Conservation (phyloP, 2,888 invertebrate species). For the Hetaerina titia region DNA sequence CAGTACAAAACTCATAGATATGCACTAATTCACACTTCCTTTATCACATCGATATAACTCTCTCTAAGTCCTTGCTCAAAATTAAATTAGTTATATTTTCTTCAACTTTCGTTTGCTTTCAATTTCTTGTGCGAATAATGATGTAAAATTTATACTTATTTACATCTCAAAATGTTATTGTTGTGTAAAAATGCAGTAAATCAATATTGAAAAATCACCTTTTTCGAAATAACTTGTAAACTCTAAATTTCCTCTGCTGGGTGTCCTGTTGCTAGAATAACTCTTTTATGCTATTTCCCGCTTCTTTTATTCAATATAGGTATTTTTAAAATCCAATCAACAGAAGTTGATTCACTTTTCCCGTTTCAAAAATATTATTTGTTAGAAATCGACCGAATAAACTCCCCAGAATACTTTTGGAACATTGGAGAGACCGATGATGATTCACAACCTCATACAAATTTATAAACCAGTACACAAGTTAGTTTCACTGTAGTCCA, state of each 20-base stretch:
- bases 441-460: constrained; percentile 66
- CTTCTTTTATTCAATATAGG: constrained; percentile 45
- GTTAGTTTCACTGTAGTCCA: constrained; percentile 66
- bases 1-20: constrained; percentile 62
- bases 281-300: constrained; percentile 56
- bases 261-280: constrained; percentile 48
- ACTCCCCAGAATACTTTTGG: constrained; percentile 54
- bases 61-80: constrained; percentile 60
- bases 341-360: constrained; percentile 55
- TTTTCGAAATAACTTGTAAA: constrained; percentile 59
- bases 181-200: constrained; percentile 61
- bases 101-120: constrained; percentile 24
- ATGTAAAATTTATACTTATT: constrained; percentile 54
- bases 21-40: constrained; percentile 54
- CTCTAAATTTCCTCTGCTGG: constrained; percentile 62
- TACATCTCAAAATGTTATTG: constrained; percentile 33
- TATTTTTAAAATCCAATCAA: constrained; percentile 62
- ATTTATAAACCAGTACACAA: constrained; percentile 66
- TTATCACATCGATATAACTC: constrained; percentile 64
- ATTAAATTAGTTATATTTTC: constrained; percentile 44
- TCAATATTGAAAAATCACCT: constrained; percentile 59
- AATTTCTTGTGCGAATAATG: constrained; percentile 57
- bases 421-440: constrained; percentile 62
- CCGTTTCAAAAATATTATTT: constrained; percentile 63
- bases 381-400: constrained; percentile 61